Base-by-base conservation (phyloP, 2,888 invertebrate species). In the Ommatoiulus sabulosus region DNA sequence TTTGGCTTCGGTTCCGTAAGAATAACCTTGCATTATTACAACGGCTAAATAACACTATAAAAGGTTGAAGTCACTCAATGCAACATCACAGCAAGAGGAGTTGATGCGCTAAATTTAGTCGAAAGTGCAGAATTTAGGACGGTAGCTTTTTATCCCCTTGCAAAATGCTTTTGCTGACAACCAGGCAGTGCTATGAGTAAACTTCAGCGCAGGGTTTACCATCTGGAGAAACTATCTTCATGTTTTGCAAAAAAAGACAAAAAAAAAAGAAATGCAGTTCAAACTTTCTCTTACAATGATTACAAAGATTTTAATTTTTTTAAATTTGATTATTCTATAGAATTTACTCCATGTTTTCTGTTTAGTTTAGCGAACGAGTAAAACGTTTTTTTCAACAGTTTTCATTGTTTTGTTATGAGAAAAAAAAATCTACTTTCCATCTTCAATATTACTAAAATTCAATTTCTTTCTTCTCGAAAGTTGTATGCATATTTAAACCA, bases 21-120 rank as follows among this genome's bases (percentile, higher is more conserved):
- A 72, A 72, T 72, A 72, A 72, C 72, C 72, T 72, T 72, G 72
- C 24, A 24, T 24, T n/a, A 72, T 24, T 24, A 72, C n/a, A n/a
- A n/a, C 24, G 63, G 63, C 7, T 6, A 20, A 63, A 63, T 63
- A 63, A 63, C 20, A 63, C n/a, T 63, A 63, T 17, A 57, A n/a
- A 63, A 63, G 63, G 63, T 20, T 63, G 0, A 24, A 6, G 72
- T 24, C 72, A 24, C 8, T 24, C 72, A 72, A 4, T 24, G 3
- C 24, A 24, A 72, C 24, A 72, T 72, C 72, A 24, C 24, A n/a
- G 10, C 24, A 24, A 10, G 24, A 72, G 24, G 72, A 72, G 7
- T 12, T 72, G 24, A 72, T 24, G 72, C 24, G 24, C 72, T 72
- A 72, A 24, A 72, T 72, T 72, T 72, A 72, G 72, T 24, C 24